Base-by-base conservation (phyloP, 35 echinoderm and acorn worm species). In the Lytechinus pictus region DNA sequence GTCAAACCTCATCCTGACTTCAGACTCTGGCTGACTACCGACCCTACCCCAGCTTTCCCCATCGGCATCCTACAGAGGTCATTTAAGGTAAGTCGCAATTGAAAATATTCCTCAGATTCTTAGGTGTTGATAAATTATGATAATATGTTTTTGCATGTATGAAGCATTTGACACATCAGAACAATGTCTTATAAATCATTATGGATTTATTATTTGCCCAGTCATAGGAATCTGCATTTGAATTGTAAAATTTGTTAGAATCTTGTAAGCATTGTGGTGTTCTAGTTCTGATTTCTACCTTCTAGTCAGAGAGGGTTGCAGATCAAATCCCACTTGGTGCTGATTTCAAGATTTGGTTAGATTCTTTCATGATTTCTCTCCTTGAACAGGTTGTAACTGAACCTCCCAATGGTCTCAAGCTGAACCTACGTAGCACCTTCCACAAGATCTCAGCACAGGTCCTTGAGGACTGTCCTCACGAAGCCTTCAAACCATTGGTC, bases 51-150 rank as follows among this genome's bases (percentile, higher is more conserved):
- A 54, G 96, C 96, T 11, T 99, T 99, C 94, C 98, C 98, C 24
- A 99, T 99, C 72, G 98, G 98, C 28, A 99, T 99, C 55, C 94
- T 99, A 13, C 98, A 99, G 61, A 95, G 98, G 58, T 99, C 98
- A 55, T 94, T 99, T n/a, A 99, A 99, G 96, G 98, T 96, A 93
- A 27, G 88, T 33, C 52, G 9, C 87, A 89, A 53, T 6, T 14
- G 13, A 21, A 21, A 44, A 1, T 44, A 44, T 44, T 44, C 33
- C 33, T 44, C 2, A 1, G 33, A 44, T 44, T 44, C 33, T 2
- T 44, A 44, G 33, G 33, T 44, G 2, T 44, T 44, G 33, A 44
- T n/a, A n/a, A n/a, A n/a, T n/a, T n/a, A n/a, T 44, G 33, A 44
- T 44, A 44, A 44, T 44, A 1, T 44, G 33, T 44, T 44, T 44